phyloP scores from a whole-genome alignment of 2,888 invertebrate genomes.

The Xanthia togata region DNA sequence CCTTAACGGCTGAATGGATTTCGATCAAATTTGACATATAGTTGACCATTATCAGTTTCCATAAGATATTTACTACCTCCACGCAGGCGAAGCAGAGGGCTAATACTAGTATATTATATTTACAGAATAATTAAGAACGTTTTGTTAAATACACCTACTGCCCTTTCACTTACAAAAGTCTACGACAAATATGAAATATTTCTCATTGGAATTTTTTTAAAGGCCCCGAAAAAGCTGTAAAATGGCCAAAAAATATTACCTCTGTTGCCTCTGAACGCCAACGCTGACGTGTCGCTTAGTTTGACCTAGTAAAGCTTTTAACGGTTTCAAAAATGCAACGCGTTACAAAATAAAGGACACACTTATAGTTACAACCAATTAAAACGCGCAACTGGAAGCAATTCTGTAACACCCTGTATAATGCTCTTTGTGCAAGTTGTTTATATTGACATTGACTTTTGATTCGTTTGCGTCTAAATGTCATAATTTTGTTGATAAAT shows the following conservation, averaged over 20 bases:
- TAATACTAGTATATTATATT: background rate
- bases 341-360: background rate
- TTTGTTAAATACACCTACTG: background rate
- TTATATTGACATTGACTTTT: slow-evolving; percentile 64
- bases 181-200: background rate
- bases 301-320: background rate
- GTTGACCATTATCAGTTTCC: background rate
- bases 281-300: background rate
- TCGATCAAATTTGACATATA: background rate
- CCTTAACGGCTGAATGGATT: background rate
- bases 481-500: slow-evolving; percentile 30
- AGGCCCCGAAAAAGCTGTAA: background rate
- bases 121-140: background rate
- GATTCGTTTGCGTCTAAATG: slow-evolving; percentile 46
- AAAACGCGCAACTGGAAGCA: background rate
- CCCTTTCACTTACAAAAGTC: background rate
- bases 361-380: background rate
- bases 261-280: background rate
- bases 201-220: background rate
- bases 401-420: slow-evolving; percentile 52
- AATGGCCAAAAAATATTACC: background rate
- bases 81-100: background rate
- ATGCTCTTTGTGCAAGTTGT: slow-evolving; percentile 52
- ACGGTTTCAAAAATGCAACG: background rate
- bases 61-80: background rate